These are phyloP conservation scores for Lophotis ruficrista DNA, from an alignment of 2,113 vertebrate species.

Conservation along the genomic window DNA sequence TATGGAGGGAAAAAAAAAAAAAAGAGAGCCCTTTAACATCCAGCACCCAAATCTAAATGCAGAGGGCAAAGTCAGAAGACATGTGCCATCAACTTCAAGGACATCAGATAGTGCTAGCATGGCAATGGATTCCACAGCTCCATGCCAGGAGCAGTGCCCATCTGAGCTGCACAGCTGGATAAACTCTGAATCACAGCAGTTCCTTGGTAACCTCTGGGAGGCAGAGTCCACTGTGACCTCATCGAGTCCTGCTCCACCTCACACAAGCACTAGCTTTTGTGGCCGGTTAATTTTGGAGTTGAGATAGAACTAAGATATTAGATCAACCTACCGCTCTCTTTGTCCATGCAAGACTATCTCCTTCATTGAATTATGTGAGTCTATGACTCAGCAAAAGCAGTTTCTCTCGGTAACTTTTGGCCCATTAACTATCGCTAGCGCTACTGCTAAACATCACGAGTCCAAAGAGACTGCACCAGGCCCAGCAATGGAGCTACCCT, in stretches of 20 bases:
- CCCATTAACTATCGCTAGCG: background rate
- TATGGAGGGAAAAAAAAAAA: rapidly evolving
- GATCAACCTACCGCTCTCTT: background rate
- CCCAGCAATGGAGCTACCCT: background rate
- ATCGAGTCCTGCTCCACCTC: background rate
- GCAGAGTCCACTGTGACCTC: background rate
- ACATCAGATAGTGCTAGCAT: background rate
- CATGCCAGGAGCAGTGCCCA: background rate
- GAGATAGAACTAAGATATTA: background rate
- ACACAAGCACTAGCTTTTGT: background rate
- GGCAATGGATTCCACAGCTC: rapidly evolving
- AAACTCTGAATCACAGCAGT: background rate
- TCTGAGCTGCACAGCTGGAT: background rate
- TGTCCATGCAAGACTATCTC: background rate
- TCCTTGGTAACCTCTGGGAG: background rate
- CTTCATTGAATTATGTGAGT: background rate
- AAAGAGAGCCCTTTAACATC: background rate
- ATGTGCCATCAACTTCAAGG: background rate
- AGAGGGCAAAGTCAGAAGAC: background rate
- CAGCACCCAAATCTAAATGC: background rate
- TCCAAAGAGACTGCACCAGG: background rate
- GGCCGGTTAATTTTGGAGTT: background rate
- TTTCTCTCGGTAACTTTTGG: background rate
- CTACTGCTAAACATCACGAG: background rate
- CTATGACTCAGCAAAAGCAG: background rate